A percentile compares a stretch with the other conserved stretches of the same genome.
Conservation (phyloP, 2,113 vertebrate species). For the Orycteropus afer region DNA sequence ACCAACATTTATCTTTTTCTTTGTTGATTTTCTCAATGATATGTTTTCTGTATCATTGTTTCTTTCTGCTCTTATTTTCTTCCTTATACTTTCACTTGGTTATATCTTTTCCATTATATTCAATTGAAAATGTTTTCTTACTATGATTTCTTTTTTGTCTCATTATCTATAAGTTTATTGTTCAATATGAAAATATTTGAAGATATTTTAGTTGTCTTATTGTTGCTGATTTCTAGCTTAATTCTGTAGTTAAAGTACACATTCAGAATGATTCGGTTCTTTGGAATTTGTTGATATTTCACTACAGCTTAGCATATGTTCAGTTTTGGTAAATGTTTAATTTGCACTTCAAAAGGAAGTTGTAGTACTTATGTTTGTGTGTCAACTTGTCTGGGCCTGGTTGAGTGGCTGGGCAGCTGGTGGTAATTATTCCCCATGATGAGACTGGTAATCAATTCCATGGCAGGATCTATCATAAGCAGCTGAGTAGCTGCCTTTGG, state of each 20-base stretch:
- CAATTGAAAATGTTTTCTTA: background rate
- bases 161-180: background rate
- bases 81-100: background rate
- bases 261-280: background rate
- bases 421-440: no score
- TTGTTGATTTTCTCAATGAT: background rate
- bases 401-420: no score
- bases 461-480: no score
- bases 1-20: background rate
- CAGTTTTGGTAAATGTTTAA: background rate
- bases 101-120: background rate
- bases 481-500: no score
- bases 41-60: background rate
- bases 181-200: background rate
- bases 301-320: background rate
- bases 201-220: background rate
- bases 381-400: no score
- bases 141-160: background rate
- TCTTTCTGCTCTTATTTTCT: background rate
- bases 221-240: constrained; percentile 19
- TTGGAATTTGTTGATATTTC: background rate
- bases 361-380: no score
- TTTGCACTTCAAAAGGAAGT: background rate
- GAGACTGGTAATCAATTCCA: no score
- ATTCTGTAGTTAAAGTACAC: background rate